Percentiles rank a stretch among this genome's conserved stretches.
Conservation (phyloP, 1,140 invertebrate genomes). For the Psilanteris sp. region DNA sequence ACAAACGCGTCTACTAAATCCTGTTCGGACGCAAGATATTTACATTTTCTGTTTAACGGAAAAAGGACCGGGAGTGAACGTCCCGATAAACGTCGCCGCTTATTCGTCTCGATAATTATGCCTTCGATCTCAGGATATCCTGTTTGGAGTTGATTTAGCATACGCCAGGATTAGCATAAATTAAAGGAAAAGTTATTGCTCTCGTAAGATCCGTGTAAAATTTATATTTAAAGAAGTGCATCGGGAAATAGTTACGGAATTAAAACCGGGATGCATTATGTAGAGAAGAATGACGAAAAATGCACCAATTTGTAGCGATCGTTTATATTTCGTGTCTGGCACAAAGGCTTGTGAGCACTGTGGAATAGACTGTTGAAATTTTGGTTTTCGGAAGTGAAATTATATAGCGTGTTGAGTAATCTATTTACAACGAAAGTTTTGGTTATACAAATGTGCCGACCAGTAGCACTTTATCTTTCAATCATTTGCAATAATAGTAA, state of each 20-base stretch:
- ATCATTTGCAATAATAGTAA: no score
- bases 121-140: slow-evolving; percentile 33
- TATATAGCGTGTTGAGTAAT: no score
- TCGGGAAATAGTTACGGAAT: no score
- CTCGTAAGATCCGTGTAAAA: slow-evolving; percentile 6
- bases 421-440: no score
- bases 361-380: neutral
- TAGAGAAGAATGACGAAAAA: slow-evolving; percentile 4
- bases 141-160: slow-evolving; percentile 44
- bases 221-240: slow-evolving; percentile 5
- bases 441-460: no score
- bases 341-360: neutral
- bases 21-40: slow-evolving; percentile 20
- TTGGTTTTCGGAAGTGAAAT: no score
- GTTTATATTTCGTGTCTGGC: neutral
- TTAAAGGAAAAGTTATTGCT: slow-evolving; percentile 11
- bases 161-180: slow-evolving; percentile 36
- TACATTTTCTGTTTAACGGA: slow-evolving; percentile 50
- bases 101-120: no score
- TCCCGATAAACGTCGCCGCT: no score
- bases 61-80: no score
- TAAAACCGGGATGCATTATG: no score
- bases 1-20: slow-evolving; percentile 9
- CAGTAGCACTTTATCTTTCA: no score
- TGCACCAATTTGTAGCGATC: slow-evolving; percentile 5